A percentile compares a stretch with the other conserved stretches of the same genome.
Evolutionary conservation across 1,140 invertebrate genomes (phyloP).

Genomic region (Prorops nasuta): DNA sequence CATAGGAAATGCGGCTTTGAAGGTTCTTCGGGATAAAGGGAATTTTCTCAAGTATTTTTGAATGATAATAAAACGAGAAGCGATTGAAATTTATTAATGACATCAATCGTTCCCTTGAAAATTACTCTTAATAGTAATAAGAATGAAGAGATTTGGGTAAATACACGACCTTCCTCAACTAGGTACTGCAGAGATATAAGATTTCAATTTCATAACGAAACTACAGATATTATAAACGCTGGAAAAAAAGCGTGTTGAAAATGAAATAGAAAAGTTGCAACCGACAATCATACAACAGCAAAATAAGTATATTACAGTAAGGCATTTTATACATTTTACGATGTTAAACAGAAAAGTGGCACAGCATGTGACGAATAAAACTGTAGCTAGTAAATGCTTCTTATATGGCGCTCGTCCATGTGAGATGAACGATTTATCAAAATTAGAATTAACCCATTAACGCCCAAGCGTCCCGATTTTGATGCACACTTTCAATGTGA

Average conservation of each 20-base stretch:
- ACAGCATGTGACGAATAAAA: slow-evolving; percentile 4
- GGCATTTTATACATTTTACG: slow-evolving; percentile 4
- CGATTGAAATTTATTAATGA: slow-evolving; percentile 8
- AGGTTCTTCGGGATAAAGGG: slow-evolving; percentile 1
- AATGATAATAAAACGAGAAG: neutral
- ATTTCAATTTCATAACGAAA: slow-evolving; percentile 5
- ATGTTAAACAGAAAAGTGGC: slow-evolving; percentile 11
- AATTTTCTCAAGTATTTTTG: slow-evolving; percentile 3
- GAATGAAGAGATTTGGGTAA: neutral
- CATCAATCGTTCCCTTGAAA: slow-evolving; percentile 2
- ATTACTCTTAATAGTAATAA: neutral
- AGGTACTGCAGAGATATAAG: slow-evolving; percentile 6
- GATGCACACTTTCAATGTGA: no score
- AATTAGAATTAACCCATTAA: neutral
- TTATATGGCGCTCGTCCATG: neutral
- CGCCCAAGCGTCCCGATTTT: no score
- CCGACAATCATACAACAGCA: neutral
- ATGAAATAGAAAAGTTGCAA: neutral
- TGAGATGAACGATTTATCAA: slow-evolving; percentile 1
- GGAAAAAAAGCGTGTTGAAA: slow-evolving; percentile 2
- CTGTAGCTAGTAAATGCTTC: neutral
- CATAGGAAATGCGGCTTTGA: slow-evolving; percentile 8
- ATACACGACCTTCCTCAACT: slow-evolving; percentile 5
- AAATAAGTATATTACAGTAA: neutral
- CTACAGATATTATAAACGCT: neutral